Percentiles rank a stretch among this genome's conserved stretches.
phyloP scores from a whole-genome alignment of 2,797 vertebrate species.

The Poecile montanus region DNA sequence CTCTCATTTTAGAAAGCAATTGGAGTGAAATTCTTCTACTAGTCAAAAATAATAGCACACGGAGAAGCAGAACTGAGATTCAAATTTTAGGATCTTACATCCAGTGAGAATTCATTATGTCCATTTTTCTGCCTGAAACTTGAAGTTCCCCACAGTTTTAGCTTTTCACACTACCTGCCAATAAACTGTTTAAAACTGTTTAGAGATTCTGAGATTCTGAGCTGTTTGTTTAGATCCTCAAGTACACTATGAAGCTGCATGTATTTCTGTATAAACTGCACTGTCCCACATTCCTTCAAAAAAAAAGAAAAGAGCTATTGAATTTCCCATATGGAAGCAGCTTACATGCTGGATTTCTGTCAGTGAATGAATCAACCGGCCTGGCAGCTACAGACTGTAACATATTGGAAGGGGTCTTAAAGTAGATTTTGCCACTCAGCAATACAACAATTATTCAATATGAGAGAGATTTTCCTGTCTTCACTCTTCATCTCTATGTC shows the following conservation, averaged over 20 bases:
- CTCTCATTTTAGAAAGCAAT: background rate
- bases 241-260: background rate
- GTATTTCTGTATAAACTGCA: background rate
- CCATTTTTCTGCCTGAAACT: background rate
- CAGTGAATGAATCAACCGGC: background rate
- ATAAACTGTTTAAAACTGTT: background rate
- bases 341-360: background rate
- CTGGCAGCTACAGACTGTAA: background rate
- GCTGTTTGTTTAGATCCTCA: background rate
- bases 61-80: background rate
- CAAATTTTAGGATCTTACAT: background rate
- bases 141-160: background rate
- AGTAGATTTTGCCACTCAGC: conserved; percentile 12
- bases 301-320: background rate
- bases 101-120: background rate
- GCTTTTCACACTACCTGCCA: background rate
- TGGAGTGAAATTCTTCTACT: background rate
- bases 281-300: background rate
- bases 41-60: background rate
- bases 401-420: conserved; percentile 21
- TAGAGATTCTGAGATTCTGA: background rate
- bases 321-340: background rate
- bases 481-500: background rate
- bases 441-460: background rate
- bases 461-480: conserved; percentile 44